phyloP scores from a whole-genome alignment of 2,797 vertebrate genomes.

The Fratercula arctica region DNA sequence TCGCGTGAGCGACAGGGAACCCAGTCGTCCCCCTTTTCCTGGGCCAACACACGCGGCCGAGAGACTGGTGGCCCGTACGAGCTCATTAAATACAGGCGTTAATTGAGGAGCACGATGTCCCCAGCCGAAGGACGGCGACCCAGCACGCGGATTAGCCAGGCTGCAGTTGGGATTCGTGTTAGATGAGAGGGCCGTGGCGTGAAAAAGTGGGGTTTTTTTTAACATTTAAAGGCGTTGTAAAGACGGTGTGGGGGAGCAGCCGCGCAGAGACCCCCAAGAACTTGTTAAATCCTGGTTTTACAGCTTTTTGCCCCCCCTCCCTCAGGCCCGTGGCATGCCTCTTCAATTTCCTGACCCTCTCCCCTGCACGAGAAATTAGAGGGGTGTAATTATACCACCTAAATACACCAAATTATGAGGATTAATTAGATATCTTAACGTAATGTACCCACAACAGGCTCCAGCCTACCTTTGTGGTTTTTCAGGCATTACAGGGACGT shows the following conservation, averaged over 20 bases:
- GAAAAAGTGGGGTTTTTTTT: neutral
- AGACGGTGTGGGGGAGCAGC: neutral
- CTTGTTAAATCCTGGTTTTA: neutral
- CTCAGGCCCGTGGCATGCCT: too few species aligned
- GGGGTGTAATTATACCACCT: neutral
- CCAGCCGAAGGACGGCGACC: accelerated
- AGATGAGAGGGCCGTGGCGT: accelerated
- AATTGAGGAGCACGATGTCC: neutral
- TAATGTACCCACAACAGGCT: neutral
- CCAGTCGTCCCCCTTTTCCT: neutral
- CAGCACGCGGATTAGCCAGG: neutral
- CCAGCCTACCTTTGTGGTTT: neutral
- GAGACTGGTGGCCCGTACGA: neutral
- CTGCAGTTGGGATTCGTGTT: accelerated
- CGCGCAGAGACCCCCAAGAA: neutral
- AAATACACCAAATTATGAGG: neutral
- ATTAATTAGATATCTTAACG: neutral
- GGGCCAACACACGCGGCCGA: too few species aligned
- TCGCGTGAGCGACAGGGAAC: neutral
- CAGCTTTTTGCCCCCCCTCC: too few species aligned
- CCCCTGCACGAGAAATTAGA: neutral
- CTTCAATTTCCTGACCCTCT: neutral
- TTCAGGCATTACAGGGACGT: neutral
- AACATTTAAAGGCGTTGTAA: neutral
- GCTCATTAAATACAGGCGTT: neutral